A percentile compares a stretch with the other conserved stretches of the same genome.
Evolutionary conservation across 1,140 invertebrate species (phyloP).

Genomic region (Zaprionus camerounensis): DNA sequence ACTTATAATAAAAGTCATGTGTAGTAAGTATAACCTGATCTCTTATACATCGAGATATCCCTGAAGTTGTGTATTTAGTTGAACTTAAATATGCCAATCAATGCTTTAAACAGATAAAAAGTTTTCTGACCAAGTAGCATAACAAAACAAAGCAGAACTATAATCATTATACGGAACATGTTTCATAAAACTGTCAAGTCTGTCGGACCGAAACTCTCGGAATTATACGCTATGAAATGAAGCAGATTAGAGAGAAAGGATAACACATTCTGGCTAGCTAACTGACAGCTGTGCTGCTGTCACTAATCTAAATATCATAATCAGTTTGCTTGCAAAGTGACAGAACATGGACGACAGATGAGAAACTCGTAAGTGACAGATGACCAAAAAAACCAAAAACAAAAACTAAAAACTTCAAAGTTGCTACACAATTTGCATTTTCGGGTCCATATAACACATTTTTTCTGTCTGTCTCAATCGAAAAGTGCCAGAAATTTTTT

Average conservation of each 20-base stretch:
- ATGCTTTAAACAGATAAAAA: not conserved
- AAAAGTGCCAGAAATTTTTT: not conserved
- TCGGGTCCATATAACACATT: constrained; percentile 43
- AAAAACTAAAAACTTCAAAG: constrained; percentile 21
- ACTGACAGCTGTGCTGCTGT: constrained; percentile 50
- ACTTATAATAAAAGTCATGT: no score
- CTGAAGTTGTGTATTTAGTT: not conserved
- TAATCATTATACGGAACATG: no score
- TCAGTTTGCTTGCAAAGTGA: constrained; percentile 41
- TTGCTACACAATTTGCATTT: constrained; percentile 59
- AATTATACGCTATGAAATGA: not conserved
- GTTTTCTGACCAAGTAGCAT: not conserved
- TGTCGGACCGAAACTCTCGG: not conserved
- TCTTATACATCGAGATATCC: not conserved
- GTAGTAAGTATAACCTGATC: not conserved
- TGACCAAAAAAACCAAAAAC: constrained; percentile 45
- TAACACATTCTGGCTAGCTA: constrained; percentile 25
- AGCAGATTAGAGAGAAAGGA: constrained; percentile 15
- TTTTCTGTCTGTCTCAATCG: constrained; percentile 1
- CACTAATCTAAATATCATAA: constrained; percentile 69
- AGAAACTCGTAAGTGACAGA: constrained; percentile 35
- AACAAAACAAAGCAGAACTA: not conserved
- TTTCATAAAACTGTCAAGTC: not conserved
- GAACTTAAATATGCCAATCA: not conserved
- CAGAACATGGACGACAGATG: constrained; percentile 28